Percentiles rank a stretch among this genome's conserved stretches.
Conservation (phyloP, 1,140 invertebrate species). For the Phortica variegata region DNA sequence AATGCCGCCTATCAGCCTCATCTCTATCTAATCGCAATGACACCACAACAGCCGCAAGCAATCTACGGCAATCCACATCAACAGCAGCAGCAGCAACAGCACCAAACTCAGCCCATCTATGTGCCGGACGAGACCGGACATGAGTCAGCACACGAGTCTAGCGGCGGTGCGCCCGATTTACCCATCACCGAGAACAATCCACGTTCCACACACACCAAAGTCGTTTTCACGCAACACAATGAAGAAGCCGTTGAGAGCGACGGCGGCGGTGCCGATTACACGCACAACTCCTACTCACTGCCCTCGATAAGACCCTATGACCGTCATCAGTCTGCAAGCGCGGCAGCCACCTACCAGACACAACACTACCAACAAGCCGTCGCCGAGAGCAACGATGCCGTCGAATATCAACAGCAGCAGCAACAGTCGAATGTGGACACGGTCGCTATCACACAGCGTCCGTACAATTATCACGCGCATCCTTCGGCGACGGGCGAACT, state of each 20-base stretch:
- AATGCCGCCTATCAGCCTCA: constrained; percentile 30
- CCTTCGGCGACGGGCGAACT: constrained; percentile 16
- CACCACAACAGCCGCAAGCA: constrained; percentile 5
- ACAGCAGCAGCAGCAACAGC: constrained; percentile 15
- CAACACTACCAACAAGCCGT: constrained; percentile 16
- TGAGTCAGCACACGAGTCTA: constrained; percentile 13
- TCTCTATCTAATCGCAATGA: constrained; percentile 45
- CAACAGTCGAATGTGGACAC: not conserved
- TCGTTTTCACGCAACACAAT: constrained; percentile 42
- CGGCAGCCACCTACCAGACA: constrained; percentile 14
- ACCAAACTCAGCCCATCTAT: constrained; percentile 35
- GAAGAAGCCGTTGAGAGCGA: constrained; percentile 2
- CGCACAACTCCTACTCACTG: constrained; percentile 15
- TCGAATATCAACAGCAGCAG: constrained; percentile 8
- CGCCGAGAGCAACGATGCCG: not conserved
- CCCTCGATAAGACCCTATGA: constrained; percentile 34
- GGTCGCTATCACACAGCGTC: constrained; percentile 30
- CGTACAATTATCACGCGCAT: constrained; percentile 52
- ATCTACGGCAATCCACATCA: constrained; percentile 1
- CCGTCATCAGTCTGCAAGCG: constrained; percentile 15
- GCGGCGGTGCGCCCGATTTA: constrained; percentile 17
- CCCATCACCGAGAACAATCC: constrained; percentile 51
- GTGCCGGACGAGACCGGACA: constrained; percentile 33
- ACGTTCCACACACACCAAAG: constrained; percentile 47
- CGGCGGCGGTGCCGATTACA: constrained; percentile 16